Conservation (phyloP, 2,113 vertebrate genomes). For the Anhinga rufa region DNA sequence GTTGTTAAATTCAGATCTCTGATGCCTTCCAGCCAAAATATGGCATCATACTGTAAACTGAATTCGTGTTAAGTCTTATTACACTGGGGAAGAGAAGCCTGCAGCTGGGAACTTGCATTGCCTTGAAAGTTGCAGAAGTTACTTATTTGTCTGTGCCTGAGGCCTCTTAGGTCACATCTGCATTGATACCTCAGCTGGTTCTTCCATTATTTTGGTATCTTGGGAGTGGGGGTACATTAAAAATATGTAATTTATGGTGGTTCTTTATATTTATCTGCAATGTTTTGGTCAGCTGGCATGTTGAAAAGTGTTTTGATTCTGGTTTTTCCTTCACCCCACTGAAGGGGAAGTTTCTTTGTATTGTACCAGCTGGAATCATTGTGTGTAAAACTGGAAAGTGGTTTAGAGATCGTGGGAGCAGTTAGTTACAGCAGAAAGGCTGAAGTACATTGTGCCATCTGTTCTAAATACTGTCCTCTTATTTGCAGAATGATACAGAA, state of each 20-base stretch:
- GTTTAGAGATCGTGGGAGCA: not conserved
- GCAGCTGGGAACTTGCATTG: not conserved
- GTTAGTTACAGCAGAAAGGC: not conserved
- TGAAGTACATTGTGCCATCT: not conserved
- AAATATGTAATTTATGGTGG: not conserved
- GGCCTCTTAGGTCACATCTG: not conserved
- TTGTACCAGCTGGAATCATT: not conserved
- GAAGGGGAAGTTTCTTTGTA: not conserved
- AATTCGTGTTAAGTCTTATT: not conserved
- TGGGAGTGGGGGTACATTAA: not conserved
- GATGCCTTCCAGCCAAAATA: conserved; percentile 26
- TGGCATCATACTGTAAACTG: not conserved
- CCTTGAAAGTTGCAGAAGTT: not conserved
- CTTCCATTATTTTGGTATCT: not conserved
- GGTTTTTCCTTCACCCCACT: not conserved
- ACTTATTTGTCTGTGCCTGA: not conserved
- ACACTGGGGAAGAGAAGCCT: not conserved
- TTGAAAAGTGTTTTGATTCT: not conserved
- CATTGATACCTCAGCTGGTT: not conserved
- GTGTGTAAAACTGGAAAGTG: not conserved
- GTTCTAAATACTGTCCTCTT: not conserved
- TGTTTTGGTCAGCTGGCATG: not conserved
- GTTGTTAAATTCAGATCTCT: conserved; percentile 7
- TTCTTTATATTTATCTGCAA: not conserved
- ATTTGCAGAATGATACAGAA: not conserved